Evolutionary conservation across 1,140 invertebrate genomes (phyloP), one percentile per base, ranked within the genome.

Genomic region (Ptiloglossa arizonensis): DNA sequence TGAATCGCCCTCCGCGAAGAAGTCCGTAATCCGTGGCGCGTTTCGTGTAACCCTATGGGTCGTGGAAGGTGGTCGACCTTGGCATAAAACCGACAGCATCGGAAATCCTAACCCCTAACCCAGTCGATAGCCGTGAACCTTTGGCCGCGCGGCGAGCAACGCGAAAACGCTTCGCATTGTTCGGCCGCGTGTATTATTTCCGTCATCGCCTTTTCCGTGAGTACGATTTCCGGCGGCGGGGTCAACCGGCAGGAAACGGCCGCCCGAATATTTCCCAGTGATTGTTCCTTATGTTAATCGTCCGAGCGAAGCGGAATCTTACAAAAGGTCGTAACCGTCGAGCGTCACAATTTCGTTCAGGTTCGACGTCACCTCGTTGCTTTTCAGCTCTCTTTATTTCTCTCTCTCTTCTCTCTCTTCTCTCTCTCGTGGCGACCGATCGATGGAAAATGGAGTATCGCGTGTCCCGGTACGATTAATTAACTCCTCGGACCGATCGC

Each of bases 51-150:
- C 19, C 27, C 29, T 17, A 38, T 5, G 41, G 54, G 48, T 79
- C 73, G 69, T 29, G 13, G 48, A 50, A 73, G 57, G 63, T 77
- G 59, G n/a, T 74, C 77, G 84, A 87, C 86, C 88, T 89, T 90
- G 87, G 81, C 80, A 86, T 78, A 69, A 85, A 88, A 89, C 60
- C 79, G 88, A 80, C 82, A 80, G 59, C 81, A 86, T 88, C 89
- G 89, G 89, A 90, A 89, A 89, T 90, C 74, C 79, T 90, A 89
- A 90, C 89, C 89, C 86, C 80, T 89, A 87, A 89, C 87, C 88
- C 84, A 79, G 71, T 73, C 75, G 75, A 82, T 80, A 90, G 83
- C 83, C 88, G 79, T 90, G 89, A 90, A 90, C 89, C 63, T 24
- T 89, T 80, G 80, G 73, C 72, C 81, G 77, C 84, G 79, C 64